A percentile compares a stretch with the other conserved stretches of the same genome.
These are phyloP conservation scores for Acrocephalus scirpaceus DNA, from an alignment of 2,797 vertebrate species.

Conservation along the genomic window DNA sequence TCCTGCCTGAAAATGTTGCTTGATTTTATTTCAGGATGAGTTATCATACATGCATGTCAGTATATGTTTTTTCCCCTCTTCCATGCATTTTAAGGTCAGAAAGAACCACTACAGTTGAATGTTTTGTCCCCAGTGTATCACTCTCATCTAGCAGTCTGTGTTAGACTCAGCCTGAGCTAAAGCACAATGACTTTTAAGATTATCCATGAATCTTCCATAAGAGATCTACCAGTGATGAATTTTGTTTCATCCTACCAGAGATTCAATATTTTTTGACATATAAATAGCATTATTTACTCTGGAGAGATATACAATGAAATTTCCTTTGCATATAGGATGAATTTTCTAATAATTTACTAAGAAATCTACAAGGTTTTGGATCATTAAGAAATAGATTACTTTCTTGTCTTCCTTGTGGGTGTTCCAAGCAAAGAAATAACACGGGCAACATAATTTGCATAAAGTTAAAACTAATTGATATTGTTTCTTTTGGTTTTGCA, in stretches of 20 bases:
- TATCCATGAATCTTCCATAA: background rate
- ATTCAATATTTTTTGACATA: background rate
- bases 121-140: background rate
- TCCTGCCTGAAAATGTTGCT: background rate
- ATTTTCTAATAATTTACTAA: background rate
- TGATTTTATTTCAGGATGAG: background rate
- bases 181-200: background rate
- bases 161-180: background rate
- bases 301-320: background rate
- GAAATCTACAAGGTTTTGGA: background rate
- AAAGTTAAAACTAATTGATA: background rate
- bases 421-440: background rate
- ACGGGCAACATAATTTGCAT: background rate
- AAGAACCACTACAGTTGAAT: background rate
- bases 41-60: background rate
- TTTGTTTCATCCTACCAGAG: background rate
- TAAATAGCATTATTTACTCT: background rate
- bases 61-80: background rate
- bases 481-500: background rate
- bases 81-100: background rate
- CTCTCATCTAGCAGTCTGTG: background rate
- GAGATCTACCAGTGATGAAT: background rate
- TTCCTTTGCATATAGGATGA: background rate
- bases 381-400: background rate
- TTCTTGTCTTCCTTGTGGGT: background rate